Conservation (phyloP, 2,888 invertebrate species). For the Scaptomyza caliginosa region DNA sequence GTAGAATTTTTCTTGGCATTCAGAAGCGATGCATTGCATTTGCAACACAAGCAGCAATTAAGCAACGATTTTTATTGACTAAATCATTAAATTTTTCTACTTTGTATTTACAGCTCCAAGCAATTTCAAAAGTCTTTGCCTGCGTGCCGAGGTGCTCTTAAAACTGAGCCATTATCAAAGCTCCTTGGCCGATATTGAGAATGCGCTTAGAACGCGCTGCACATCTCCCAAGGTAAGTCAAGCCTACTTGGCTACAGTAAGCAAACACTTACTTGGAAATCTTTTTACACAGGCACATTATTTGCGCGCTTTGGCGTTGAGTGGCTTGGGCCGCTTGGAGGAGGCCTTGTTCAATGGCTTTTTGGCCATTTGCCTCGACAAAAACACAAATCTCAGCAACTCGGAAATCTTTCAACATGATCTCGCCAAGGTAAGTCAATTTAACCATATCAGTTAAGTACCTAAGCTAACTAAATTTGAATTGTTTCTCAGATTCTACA, state of each 20-base stretch:
- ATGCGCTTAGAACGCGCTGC: slow-evolving; percentile 86
- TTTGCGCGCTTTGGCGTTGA: slow-evolving; percentile 85
- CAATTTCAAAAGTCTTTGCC: slow-evolving; percentile 87
- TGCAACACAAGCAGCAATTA: slow-evolving; percentile 13
- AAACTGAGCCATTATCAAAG: slow-evolving; percentile 87
- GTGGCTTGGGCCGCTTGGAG: slow-evolving; percentile 85
- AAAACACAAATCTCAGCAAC: slow-evolving; percentile 79
- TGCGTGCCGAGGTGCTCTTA: slow-evolving; percentile 87
- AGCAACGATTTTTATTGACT: not conserved
- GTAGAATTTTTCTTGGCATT: not conserved
- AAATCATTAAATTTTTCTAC: not conserved
- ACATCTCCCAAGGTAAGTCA: slow-evolving; percentile 88
- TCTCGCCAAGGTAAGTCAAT: slow-evolving; percentile 82
- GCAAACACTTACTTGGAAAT: slow-evolving; percentile 3
- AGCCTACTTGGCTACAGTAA: not conserved
- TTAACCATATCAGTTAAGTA: too few relatives aligned
- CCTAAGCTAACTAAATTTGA: not conserved
- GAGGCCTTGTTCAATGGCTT: slow-evolving; percentile 86
- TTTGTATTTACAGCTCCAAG: slow-evolving; percentile 86
- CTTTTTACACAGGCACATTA: slow-evolving; percentile 84
- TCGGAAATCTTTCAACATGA: slow-evolving; percentile 84
- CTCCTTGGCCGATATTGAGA: slow-evolving; percentile 88
- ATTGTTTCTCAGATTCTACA: slow-evolving; percentile 75
- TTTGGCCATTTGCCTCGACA: slow-evolving; percentile 85
- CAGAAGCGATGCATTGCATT: not conserved